A percentile compares a stretch with the other conserved stretches of the same genome.
Conservation (phyloP, 2,113 vertebrate species). For the Bufo gargarizans region DNA sequence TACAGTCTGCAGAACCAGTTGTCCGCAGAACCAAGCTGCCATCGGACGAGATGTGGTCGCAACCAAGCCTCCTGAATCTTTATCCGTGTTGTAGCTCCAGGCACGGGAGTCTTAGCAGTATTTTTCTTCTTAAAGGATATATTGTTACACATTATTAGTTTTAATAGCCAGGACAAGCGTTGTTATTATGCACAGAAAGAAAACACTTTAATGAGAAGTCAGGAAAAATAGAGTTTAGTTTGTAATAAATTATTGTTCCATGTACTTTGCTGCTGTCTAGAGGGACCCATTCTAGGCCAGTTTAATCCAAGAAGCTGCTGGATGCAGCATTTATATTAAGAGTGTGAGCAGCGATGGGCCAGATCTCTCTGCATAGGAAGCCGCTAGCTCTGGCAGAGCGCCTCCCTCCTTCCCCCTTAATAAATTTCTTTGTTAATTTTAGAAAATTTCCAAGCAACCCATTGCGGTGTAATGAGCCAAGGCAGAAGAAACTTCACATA, state of each 20-base stretch:
- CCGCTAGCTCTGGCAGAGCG: neutral
- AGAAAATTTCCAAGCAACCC: too few relatives aligned
- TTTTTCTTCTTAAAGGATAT: slow-evolving; percentile 34
- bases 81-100: neutral
- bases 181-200: slow-evolving; percentile 45
- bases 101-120: neutral
- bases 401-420: neutral
- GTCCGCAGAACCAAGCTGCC: neutral
- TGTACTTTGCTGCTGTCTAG: slow-evolving; percentile 43
- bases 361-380: neutral
- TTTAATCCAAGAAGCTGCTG: slow-evolving; percentile 58
- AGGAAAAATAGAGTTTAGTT: slow-evolving; percentile 35
- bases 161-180: slow-evolving; percentile 39
- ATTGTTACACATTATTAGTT: slow-evolving; percentile 42
- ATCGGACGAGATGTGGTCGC: neutral
- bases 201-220: slow-evolving; percentile 52
- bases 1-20: neutral
- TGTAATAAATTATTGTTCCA: slow-evolving; percentile 51
- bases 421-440: slow-evolving; percentile 20
- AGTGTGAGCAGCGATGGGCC: slow-evolving; percentile 21
- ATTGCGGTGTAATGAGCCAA: slow-evolving; percentile 21
- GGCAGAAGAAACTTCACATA: neutral
- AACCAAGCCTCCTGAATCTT: neutral
- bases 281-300: slow-evolving; percentile 50
- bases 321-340: slow-evolving; percentile 51